Evolutionary conservation across 2,888 invertebrate genomes (phyloP).

Genomic region (Tholera decimalis): DNA sequence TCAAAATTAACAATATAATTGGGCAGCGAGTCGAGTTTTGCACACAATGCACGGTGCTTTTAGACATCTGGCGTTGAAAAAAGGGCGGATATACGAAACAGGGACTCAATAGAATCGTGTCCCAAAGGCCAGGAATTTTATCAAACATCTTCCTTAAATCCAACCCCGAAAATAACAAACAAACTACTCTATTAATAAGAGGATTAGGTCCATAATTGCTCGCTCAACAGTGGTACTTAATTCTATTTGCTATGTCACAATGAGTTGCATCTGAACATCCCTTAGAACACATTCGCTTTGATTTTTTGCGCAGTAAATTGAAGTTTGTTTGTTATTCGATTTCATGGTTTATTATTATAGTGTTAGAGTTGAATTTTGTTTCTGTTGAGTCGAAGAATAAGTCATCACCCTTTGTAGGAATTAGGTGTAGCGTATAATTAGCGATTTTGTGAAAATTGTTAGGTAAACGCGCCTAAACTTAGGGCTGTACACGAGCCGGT

Average conservation of each 20-base stretch:
- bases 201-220: conserved; percentile 63
- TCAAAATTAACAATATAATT: conserved; percentile 91
- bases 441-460: conserved; percentile 88
- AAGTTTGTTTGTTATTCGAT: conserved; percentile 49
- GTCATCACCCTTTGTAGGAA: conserved; percentile 84
- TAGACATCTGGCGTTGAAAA: conserved; percentile 89
- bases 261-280: conserved; percentile 89
- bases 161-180: conserved; percentile 43
- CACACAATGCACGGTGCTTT: conserved; percentile 79
- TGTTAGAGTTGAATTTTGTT: conserved; percentile 65
- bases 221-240: conserved; percentile 51
- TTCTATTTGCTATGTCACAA: conserved; percentile 61
- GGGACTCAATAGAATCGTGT: conserved; percentile 85
- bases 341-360: conserved; percentile 53
- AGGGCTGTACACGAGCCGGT: conserved; percentile 50
- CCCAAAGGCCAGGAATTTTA: conserved; percentile 79
- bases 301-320: conserved; percentile 64
- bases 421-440: conserved; percentile 88
- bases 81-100: conserved; percentile 90
- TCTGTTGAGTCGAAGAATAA: conserved; percentile 68
- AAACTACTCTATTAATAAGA: conserved; percentile 42
- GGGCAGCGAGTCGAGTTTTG: conserved; percentile 85
- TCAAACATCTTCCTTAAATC: conserved; percentile 52
- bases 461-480: conserved; percentile 81
- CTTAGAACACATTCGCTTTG: conserved; percentile 85